Evolutionary conservation across 2,888 invertebrate genomes (phyloP).

Genomic region (Atethmia centrago): DNA sequence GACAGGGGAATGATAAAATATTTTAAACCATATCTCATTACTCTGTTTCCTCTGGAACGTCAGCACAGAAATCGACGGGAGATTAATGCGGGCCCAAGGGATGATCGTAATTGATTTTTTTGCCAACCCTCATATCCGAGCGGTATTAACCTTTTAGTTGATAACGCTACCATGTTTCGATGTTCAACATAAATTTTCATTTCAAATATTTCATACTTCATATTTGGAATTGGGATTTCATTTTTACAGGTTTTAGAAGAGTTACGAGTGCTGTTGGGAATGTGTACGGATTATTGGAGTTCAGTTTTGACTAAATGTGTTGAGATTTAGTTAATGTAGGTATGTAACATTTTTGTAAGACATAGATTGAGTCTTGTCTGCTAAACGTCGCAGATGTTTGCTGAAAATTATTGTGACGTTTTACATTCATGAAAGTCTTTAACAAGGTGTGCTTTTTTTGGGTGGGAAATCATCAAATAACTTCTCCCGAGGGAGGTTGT

Average conservation of each 20-base stretch:
- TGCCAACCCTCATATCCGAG: slow-evolving; percentile 62
- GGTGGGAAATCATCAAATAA: too few species aligned
- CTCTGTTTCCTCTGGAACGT: slow-evolving; percentile 57
- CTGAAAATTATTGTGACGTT: neutral
- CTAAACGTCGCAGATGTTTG: neutral
- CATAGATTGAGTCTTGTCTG: neutral
- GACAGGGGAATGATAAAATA: slow-evolving; percentile 56
- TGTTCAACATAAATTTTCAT: slow-evolving; percentile 57
- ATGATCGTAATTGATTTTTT: slow-evolving; percentile 73
- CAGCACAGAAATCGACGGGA: slow-evolving; percentile 67
- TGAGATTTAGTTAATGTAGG: neutral
- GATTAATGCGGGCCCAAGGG: slow-evolving; percentile 70
- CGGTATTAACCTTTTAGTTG: slow-evolving; percentile 62
- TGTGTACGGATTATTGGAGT: slow-evolving; percentile 10
- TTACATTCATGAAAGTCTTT: neutral
- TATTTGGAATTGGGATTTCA: slow-evolving; percentile 47
- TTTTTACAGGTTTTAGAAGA: slow-evolving; percentile 39
- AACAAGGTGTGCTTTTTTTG: neutral
- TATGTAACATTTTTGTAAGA: neutral
- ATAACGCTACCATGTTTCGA: slow-evolving; percentile 53
- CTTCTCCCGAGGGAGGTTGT: too few species aligned
- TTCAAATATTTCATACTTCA: slow-evolving; percentile 47
- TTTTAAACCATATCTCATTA: slow-evolving; percentile 68
- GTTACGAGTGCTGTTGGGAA: slow-evolving; percentile 33
- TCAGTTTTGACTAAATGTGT: neutral